These are phyloP conservation scores for Drosophila paramelanica DNA, from an alignment of 2,888 invertebrate species.

Conservation along the genomic window DNA sequence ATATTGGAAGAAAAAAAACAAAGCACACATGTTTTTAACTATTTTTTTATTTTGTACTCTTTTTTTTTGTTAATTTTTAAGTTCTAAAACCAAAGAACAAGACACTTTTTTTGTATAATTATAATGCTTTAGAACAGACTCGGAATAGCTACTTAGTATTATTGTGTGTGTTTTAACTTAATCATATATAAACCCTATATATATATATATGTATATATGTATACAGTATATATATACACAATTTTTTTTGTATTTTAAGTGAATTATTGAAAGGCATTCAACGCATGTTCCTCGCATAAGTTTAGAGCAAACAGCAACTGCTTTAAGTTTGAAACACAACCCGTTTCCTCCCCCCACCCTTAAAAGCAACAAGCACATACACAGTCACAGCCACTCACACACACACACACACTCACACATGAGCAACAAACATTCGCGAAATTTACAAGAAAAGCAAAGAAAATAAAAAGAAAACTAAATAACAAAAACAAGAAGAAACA, in stretches of 20 bases:
- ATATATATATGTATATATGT: conserved; percentile 23
- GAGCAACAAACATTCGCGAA: conserved; percentile 14
- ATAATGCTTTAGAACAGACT: conserved; percentile 54
- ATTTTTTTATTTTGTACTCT: conserved; percentile 40
- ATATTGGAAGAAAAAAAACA: not conserved
- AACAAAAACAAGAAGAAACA: conserved; percentile 31
- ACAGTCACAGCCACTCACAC: conserved; percentile 7
- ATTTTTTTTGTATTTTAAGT: conserved; percentile 62
- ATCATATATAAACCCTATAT: conserved; percentile 26
- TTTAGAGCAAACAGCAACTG: conserved; percentile 70
- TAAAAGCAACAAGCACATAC: conserved; percentile 5
- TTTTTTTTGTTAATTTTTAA: conserved; percentile 68
- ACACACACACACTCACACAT: conserved; percentile 5
- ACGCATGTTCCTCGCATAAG: conserved; percentile 81
- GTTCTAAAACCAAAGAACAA: conserved; percentile 82
- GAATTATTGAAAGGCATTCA: conserved; percentile 64
- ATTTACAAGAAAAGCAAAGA: conserved; percentile 18
- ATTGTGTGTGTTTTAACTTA: conserved; percentile 68
- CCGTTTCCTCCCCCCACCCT: not conserved
- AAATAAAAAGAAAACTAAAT: conserved; percentile 17
- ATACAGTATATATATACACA: conserved; percentile 26
- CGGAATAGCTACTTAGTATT: conserved; percentile 64
- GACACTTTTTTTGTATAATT: conserved; percentile 60
- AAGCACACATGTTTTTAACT: conserved; percentile 9
- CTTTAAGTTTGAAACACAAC: conserved; percentile 36